These are phyloP conservation scores for Cryptomyrus ogoouensis DNA, from an alignment of 2,113 vertebrate species.

Conservation along the genomic window DNA sequence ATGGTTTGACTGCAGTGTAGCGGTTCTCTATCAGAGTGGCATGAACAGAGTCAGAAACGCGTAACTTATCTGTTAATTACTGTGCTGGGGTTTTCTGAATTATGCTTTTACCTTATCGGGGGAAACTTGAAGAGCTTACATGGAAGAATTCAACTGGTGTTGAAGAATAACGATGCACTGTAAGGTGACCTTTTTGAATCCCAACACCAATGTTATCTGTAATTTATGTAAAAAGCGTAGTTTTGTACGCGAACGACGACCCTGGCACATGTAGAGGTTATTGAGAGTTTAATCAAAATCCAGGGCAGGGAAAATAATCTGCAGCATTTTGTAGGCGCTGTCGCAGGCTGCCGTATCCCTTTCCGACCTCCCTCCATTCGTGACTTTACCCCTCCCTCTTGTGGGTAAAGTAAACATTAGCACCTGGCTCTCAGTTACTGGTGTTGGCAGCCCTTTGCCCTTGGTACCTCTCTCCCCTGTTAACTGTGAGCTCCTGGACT, in stretches of 20 bases:
- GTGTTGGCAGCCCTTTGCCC: background rate
- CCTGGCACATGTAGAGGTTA: background rate
- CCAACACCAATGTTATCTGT: background rate
- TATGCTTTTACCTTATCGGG: background rate
- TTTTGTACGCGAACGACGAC: background rate
- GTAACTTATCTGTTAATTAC: background rate
- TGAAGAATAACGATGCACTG: background rate
- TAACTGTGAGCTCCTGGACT: background rate
- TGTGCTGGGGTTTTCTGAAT: background rate
- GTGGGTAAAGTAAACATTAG: constrained; percentile 9
- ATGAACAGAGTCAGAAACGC: background rate
- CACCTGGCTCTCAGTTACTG: background rate
- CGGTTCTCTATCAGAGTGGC: background rate
- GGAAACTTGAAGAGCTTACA: background rate
- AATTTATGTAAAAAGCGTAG: background rate
- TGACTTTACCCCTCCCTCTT: background rate
- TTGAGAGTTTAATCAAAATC: constrained; percentile 5
- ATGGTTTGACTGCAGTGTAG: background rate
- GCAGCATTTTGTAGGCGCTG: background rate
- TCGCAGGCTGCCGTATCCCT: background rate
- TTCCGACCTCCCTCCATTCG: background rate
- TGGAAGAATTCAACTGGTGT: background rate
- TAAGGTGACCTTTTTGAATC: background rate
- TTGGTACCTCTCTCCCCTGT: background rate
- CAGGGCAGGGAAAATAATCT: background rate